Evolutionary conservation across 2,797 vertebrate genomes (phyloP).

Genomic region (Morus bassanus): DNA sequence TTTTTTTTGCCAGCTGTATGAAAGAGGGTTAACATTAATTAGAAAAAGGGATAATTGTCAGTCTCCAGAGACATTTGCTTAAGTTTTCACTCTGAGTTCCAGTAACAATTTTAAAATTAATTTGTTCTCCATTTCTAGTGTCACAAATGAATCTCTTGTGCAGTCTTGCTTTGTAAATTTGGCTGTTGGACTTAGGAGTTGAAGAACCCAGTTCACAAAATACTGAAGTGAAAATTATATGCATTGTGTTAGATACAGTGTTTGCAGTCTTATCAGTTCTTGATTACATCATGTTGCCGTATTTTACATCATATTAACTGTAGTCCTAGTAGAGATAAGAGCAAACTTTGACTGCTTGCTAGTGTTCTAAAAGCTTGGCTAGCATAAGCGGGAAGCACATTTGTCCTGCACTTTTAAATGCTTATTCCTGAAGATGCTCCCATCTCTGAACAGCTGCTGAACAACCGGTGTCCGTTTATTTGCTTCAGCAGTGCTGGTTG

Average conservation of each 20-base stretch:
- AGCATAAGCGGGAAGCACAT: neutral
- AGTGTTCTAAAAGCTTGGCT: neutral
- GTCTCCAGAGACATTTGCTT: neutral
- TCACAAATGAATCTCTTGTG: neutral
- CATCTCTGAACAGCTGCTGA: neutral
- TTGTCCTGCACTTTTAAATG: neutral
- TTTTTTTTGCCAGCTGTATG: neutral
- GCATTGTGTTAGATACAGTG: rapidly evolving
- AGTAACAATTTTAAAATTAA: neutral
- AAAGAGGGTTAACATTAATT: neutral
- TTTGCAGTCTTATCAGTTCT: neutral
- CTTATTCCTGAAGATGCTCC: neutral
- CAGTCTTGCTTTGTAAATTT: neutral
- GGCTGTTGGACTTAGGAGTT: neutral
- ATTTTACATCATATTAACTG: neutral
- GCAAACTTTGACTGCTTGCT: neutral
- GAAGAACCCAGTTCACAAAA: neutral
- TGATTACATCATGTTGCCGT: neutral
- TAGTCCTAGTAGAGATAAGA: neutral
- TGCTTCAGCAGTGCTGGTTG: neutral
- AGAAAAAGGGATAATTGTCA: neutral
- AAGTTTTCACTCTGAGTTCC: neutral
- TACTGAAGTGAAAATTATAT: neutral
- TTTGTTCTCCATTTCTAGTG: neutral
- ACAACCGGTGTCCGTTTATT: neutral